Evolutionary conservation across 2,888 invertebrate genomes (phyloP).

Genomic region (Timema podura): DNA sequence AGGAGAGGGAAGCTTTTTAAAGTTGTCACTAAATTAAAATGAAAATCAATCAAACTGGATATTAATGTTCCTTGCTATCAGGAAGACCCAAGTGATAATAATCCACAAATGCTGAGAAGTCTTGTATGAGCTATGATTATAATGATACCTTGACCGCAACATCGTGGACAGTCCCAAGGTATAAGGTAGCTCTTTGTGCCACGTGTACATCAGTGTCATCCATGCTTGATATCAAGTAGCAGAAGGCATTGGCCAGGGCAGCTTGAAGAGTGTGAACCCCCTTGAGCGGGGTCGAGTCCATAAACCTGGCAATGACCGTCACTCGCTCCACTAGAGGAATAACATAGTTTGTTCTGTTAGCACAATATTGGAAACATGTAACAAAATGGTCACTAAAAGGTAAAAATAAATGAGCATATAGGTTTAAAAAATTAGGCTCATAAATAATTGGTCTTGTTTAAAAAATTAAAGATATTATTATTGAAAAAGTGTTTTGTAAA

Average conservation of each 20-base stretch:
- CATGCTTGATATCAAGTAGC: conserved; percentile 92
- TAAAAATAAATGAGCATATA: no score
- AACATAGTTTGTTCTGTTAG: not conserved
- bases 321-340: conserved; percentile 75
- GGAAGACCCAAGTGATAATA: not conserved
- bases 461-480: no score
- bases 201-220: conserved; percentile 94
- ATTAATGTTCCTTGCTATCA: not conserved
- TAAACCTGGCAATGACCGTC: conserved; percentile 85
- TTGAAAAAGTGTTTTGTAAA: no score
- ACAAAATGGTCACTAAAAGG: no score
- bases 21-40: not conserved
- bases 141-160: conserved; percentile 69
- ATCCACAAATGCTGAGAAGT: no score
- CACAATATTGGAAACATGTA: no score
- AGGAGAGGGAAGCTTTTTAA: no score
- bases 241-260: conserved; percentile 93
- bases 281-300: conserved; percentile 84
- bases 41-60: not conserved
- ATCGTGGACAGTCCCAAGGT: conserved; percentile 90
- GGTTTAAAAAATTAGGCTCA: no score
- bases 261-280: conserved; percentile 83
- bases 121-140: no score
- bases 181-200: conserved; percentile 87
- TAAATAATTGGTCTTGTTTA: no score